Evolutionary conservation across 2,888 invertebrate species (phyloP), one percentile per base, ranked within the genome.

Genomic region (Eurytoma californica): DNA sequence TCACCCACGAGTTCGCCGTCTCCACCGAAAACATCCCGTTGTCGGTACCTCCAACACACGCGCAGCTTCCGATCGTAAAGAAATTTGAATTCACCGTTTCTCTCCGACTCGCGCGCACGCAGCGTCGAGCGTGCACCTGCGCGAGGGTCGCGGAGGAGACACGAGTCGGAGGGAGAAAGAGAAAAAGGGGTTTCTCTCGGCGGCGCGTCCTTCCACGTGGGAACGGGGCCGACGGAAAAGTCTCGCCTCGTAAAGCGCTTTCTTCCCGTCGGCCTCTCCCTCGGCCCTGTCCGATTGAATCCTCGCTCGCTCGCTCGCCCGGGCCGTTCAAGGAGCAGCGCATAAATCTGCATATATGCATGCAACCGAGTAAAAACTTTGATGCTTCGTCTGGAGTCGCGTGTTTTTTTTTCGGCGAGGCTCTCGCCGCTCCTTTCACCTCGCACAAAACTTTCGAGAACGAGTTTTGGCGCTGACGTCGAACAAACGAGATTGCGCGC

Each of bases 301-400:
- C 53, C 18, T 14, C 58, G 53, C 83, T 83, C 83, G 53, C 83
- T 83, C 83, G 83, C 80, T 77, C 65, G 80, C 80, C 65, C 16
- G 57, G 63, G 73, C 51, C 75, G 70, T 83, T 85, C 84, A 83
- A 83, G 83, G 80, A 86, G 86, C 85, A 84, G 83, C 86, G 87
- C 87, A 88, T 88, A 88, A 88, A 88, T 88, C 86, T 88, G 86
- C 88, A 87, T 88, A 88, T 83, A 87, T 88, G 86, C 86, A 86
- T 87, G 87, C 84, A 86, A 83, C 84, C 85, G 84, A 85, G 86
- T 85, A 86, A 85, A 86, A 86, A 85, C 86, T 86, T 85, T 83
- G 84, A 85, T 85, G 86, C 84, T 84, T 76, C 80, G 81, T 80
- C 79, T 83, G 82, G 82, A 82, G 78, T 80, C 83, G 84, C 82